Evolutionary conservation across 2,888 invertebrate genomes (phyloP), one percentile per base, ranked within the genome.

Genomic region (Calameuta pallipes): DNA sequence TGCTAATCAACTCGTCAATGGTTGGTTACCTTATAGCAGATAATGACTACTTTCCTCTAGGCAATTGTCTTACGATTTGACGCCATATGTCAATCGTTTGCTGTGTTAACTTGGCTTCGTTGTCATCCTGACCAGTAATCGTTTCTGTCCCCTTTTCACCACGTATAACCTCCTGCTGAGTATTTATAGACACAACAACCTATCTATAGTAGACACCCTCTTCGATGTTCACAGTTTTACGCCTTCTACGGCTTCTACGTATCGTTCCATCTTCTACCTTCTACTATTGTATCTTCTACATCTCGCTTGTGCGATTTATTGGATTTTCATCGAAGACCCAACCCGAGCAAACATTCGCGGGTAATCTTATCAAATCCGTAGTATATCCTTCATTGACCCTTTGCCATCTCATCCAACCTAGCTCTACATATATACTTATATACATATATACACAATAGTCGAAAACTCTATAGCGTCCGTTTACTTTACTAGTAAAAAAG

Each of bases 271-370:
- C 23, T 56, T 56, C 0, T 56, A 56, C 56, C 56, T 23, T 56
- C 56, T 23, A 56, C 56, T 9, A 23, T 56, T 56, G 15, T 56
- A 56, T 56, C 56, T 56, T 23, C 9, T 56, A 56, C 23, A 15
- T 56, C 56, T 56, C 56, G 23, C 23, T 9, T 9, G 23, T 23
- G 56, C 56, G 23, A 56, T 71, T 71, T 71, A 71, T 71, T 34
- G 71, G 71, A 71, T 71, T 71, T 71, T 71, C 71, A 71, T 71
- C 33, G 31, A 71, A 34, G 31, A 71, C 12, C 34, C 71, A 3
- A 23, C 33, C 34, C n/a, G 31, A 15, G 33, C 31, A 71, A 31
- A 71, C 71, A 71, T 71, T 71, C 71, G 71, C 56, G 56, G 12
- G 31, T 31, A 71, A 34, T 34, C 71, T 71, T 30, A 12, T 31